Base-by-base conservation (phyloP, 1,140 invertebrate species). In the Diabrotica virgifera region DNA sequence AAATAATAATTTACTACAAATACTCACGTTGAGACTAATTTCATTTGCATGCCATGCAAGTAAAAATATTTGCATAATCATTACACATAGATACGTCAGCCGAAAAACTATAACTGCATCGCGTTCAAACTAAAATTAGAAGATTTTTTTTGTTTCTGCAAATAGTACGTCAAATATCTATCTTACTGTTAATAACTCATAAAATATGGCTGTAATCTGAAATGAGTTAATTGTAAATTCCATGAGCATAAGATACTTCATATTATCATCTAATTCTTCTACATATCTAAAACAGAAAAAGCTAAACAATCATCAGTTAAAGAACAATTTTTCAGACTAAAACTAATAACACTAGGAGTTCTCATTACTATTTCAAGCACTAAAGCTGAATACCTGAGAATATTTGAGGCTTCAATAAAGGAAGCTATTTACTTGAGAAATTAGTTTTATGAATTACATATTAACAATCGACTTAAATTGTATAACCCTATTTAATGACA, bases 171-270 rank as follows among this genome's bases (percentile, higher is more conserved):
- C 51, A 3, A 52, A 52, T 10, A 52, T 52, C 11, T 24, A 4
- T 24, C 55, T 57, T 57, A 57, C 55, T 37, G 36, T 37, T 12
- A 57, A 7, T n/a, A 57, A 11, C 7, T 57, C 24, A 36, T 36
- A 57, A 24, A 57, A 9, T 5, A 57, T 24, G 12, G 24, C 24
- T 11, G 55, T 57, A 11, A 57, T 57, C 6, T 57, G 55, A 11
- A 57, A 36, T 5, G 55, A 57, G 36, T 57, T 57, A n/a, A 57
- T 57, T 6, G 55, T 57, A 36, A 57, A 57, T 36, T 57, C 55
- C 55, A 57, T 11, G 5, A 57, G 55, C 12, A 57, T 9, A 57
- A 36, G 55, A 57, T 36, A 57, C 11, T 57, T 57, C 55, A 57
- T 57, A n/a, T 36, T 36, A 9, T 57, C 55, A 11, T 57, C 55